Evolutionary conservation across 2,113 vertebrate genomes (phyloP), one percentile per base, ranked within the genome.

Genomic region (Tychaedon coryphoeus): DNA sequence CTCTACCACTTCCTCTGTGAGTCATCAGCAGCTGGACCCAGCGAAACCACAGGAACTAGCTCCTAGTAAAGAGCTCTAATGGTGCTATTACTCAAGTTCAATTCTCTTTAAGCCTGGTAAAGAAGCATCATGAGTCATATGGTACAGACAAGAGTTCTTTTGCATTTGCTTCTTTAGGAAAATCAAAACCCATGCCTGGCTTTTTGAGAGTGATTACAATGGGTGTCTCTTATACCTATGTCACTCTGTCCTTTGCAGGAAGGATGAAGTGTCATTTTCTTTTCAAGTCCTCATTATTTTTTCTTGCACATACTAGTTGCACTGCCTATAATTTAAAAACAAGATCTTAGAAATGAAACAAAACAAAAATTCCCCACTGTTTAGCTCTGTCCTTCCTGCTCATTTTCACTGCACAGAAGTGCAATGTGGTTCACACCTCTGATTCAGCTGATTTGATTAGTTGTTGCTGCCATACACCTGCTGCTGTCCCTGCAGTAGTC

Each of bases 1-100:
- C 98, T 98, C 98, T 97, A 96, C 97, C 90, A 98, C 98, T 98
- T 98, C 98, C 98, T 98, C 97, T 98, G 97, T 98, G 98, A 98
- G 84, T 99, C 98, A 98, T 98, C 98, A 98, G 98, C 98, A 98
- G 98, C 98, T 98, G 98, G 97, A 98, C 98, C 98, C 97, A 97
- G 98, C 84, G 97, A 98, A 97, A 98, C 97, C 97, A 96, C 93
- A 97, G 98, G 98, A 98, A 98, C 97, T 97, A 98, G 97, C 98
- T 98, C 96, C 98, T 96, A 97, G 97, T 98, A 98, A 98, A 98
- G 97, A 97, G 91, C 97, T 98, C 97, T 99, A 99, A 99, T 98
- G 98, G 98, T 98, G 97, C 98, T 98, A 98, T 99, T 98, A 98
- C 98, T 98, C 98, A 98, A 98, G 98, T 98, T 98, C 98, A 97